Evolutionary conservation across 2,113 vertebrate genomes (phyloP).

Genomic region (Leiothrix lutea): DNA sequence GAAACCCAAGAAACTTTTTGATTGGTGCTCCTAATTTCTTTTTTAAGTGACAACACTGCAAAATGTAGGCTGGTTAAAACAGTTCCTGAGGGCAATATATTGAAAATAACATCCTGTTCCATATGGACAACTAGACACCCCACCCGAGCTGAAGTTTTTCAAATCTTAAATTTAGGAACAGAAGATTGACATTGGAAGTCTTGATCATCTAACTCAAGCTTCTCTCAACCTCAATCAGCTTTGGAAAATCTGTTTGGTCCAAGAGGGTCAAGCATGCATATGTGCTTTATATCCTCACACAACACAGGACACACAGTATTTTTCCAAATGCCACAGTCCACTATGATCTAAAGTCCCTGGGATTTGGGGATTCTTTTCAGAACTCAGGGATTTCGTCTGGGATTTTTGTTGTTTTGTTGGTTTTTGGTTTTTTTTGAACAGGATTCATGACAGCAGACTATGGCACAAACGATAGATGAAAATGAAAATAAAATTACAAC

Average conservation of each 20-base stretch:
- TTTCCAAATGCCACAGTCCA: neutral
- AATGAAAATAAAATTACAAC: neutral
- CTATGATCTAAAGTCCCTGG: neutral
- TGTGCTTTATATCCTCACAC: neutral
- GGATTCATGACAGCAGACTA: neutral
- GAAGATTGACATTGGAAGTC: neutral
- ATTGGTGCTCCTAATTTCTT: neutral
- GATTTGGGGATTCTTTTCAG: neutral
- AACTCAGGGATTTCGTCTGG: neutral
- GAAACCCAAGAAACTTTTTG: neutral
- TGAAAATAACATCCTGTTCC: slow-evolving; percentile 2
- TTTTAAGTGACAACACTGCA: neutral
- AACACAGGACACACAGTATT: neutral
- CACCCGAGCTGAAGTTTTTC: neutral
- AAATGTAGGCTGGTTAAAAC: neutral
- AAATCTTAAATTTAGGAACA: neutral
- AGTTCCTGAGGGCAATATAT: neutral
- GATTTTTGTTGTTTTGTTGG: neutral
- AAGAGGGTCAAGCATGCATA: neutral
- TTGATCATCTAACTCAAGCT: neutral
- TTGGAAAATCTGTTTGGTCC: neutral
- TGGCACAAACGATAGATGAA: neutral
- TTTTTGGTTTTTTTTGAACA: fast-evolving
- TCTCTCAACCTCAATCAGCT: neutral
- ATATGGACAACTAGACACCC: slow-evolving; percentile 1